A percentile compares a stretch with the other conserved stretches of the same genome.
Conservation (phyloP, 2,888 invertebrate genomes). For the Ferrisia virgata region DNA sequence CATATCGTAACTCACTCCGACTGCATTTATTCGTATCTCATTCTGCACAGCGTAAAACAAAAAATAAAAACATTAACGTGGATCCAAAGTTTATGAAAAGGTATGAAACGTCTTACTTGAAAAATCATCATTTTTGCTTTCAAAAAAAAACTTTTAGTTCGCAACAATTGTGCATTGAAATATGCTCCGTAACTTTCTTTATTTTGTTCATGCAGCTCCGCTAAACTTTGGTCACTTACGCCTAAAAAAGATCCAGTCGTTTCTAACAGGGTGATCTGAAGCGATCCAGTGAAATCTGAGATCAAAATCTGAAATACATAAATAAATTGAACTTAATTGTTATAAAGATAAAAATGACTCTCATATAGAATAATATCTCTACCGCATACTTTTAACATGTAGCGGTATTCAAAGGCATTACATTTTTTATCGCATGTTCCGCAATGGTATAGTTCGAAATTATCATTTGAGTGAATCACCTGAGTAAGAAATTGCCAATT, state of each 20-base stretch:
- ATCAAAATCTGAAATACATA: not conserved
- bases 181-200: no score
- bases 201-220: not conserved
- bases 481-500: not conserved
- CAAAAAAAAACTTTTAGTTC: not conserved
- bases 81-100: no score
- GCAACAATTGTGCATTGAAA: not conserved
- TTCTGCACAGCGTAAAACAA: no score
- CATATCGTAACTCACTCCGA: no score
- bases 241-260: not conserved
- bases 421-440: not conserved
- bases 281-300: not conserved
- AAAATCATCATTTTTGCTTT: no score
- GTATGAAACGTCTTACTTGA: no score
- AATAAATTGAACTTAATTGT: not conserved
- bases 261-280: not conserved
- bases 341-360: no score
- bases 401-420: not conserved
- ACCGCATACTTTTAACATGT: not conserved
- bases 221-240: not conserved
- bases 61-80: no score
- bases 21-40: no score
- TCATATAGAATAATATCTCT: no score
- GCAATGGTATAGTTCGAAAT: not conserved
- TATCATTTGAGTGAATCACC: not conserved